Evolutionary conservation across 2,797 vertebrate genomes (phyloP), one percentile per base, ranked within the genome.

Genomic region (Cynodonichthys magdalenae): DNA sequence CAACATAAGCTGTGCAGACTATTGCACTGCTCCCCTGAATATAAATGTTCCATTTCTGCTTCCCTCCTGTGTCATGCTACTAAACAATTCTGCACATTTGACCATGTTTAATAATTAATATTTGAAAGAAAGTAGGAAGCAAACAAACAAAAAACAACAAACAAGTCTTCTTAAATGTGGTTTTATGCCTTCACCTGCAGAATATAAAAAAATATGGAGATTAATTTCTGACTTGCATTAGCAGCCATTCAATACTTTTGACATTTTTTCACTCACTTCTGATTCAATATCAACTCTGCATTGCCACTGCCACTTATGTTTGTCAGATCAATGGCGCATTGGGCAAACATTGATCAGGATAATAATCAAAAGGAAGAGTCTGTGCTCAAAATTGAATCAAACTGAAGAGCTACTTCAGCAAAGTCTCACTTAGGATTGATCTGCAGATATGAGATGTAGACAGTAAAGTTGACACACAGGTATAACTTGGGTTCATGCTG

Each of bases 321-420:
- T 82, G 89, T 84, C 72, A 71, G 82, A 92, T 92, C 88, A 80
- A 77, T 86, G 84, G 71, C 79, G 65, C 58, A 56, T 71, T 75
- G 58, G 20, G 74, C 29, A 28, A 70, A 39, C 81, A 91, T 88
- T 74, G 83, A 92, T 89, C 74, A 64, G 72, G 63, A 87, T 83
- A 75, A 63, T 66, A 90, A 90, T 89, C 55, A 63, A 91, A 90
- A 84, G 84, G 84, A 90, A 87, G 82, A 86, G 64, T 81, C 78
- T 60, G 45, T 68, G 66, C 81, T 75, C 69, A 18, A 79, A 88
- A 91, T 91, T 86, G 74, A 89, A 90, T 90, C 86, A 80, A 75
- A 86, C 77, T 71, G 66, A 74, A 73, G 76, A 75, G 73, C 81
- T 47, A 77, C 82, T 87, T 87, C 76, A 80, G 87, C 85, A 76